Evolutionary conservation across 1,140 invertebrate genomes (phyloP).

Genomic region (Coelopa frigida): DNA sequence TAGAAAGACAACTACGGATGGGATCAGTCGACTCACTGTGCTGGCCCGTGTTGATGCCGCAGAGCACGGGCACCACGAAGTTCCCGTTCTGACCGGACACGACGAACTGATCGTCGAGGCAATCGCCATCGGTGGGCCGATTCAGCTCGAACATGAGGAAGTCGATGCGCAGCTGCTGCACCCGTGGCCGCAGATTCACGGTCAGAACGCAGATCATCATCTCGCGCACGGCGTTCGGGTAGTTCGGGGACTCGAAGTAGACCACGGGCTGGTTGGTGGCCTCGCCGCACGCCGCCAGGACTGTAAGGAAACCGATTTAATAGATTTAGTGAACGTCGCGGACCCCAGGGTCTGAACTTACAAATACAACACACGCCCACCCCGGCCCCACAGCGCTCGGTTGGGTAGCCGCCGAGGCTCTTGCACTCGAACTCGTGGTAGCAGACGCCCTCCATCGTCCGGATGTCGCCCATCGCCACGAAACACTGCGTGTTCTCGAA

Average conservation of each 20-base stretch:
- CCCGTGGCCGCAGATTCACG: constrained; percentile 53
- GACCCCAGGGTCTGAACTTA: constrained; percentile 46
- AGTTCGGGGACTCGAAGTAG: constrained; percentile 56
- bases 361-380: constrained; percentile 69
- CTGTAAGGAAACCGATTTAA: too few species aligned
- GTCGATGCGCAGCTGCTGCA: constrained; percentile 62
- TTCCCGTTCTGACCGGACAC: constrained; percentile 64
- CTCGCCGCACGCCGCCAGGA: constrained; percentile 52
- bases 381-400: constrained; percentile 64
- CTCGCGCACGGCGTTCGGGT: constrained; percentile 42
- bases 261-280: constrained; percentile 48
- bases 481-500: constrained; percentile 60
- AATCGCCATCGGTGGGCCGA: constrained; percentile 59
- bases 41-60: constrained; percentile 67
- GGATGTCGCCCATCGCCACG: constrained; percentile 39
- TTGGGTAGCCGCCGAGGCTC: constrained; percentile 51
- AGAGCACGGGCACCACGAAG: constrained; percentile 58
- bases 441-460: constrained; percentile 53
- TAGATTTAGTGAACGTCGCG: constrained; percentile 3
- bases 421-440: constrained; percentile 60
- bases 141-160: constrained; percentile 61
- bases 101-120: constrained; percentile 59
- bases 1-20: neutral
- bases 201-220: constrained; percentile 53
- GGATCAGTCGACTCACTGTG: constrained; percentile 55